Evolutionary conservation across 2,797 vertebrate species (phyloP).

Genomic region (Acrossocheilus fasciatus): DNA sequence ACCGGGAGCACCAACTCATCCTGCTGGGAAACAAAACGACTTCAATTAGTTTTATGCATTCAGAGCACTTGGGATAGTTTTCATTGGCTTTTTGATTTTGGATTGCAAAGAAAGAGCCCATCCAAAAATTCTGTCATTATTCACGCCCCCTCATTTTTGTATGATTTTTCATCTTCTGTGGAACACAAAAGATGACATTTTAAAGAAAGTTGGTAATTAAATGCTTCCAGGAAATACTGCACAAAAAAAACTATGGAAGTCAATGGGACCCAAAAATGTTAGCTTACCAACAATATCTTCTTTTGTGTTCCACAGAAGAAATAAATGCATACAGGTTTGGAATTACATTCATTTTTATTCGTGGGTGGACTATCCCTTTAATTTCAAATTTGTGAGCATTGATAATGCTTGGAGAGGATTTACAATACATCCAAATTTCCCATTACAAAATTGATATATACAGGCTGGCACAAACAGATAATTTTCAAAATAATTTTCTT

Average conservation of each 20-base stretch:
- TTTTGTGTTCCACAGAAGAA: neutral
- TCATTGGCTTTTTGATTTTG: neutral
- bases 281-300: neutral
- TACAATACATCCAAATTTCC: neutral
- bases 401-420: neutral
- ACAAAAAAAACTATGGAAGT: neutral
- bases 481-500: neutral
- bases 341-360: neutral
- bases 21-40: constrained; percentile 67
- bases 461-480: neutral
- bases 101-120: neutral
- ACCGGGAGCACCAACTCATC: constrained; percentile 77
- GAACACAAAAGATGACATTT: neutral
- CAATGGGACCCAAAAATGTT: neutral
- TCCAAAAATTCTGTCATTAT: neutral
- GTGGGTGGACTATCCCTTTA: neutral
- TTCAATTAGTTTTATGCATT: neutral
- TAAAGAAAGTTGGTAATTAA: neutral
- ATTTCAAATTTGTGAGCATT: neutral
- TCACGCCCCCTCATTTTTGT: neutral
- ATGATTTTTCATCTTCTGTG: neutral
- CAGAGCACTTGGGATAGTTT: neutral
- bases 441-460: neutral
- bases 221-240: too few relatives aligned
- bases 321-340: neutral